Conservation (phyloP, 2,113 vertebrate genomes). For the Dicaeum eximium region DNA sequence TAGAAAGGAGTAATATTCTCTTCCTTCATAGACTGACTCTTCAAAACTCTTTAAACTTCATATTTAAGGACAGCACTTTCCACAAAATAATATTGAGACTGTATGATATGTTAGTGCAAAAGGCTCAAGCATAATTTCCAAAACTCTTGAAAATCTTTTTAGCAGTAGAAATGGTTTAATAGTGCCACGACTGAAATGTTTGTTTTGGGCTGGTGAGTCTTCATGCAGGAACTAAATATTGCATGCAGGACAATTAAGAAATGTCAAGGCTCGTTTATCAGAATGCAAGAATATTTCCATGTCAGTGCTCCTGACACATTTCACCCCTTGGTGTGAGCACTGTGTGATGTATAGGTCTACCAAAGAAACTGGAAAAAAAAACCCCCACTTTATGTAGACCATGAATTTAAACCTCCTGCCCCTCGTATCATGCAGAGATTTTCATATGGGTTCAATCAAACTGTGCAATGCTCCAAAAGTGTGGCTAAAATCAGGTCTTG, state of each 20-base stretch:
- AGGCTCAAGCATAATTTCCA: not conserved
- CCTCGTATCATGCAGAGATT: not conserved
- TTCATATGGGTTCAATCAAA: slow-evolving; percentile 55
- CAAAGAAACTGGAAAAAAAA: not conserved
- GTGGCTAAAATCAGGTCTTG: slow-evolving; percentile 31
- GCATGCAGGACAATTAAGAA: not conserved
- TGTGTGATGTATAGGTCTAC: not conserved
- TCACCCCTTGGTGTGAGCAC: not conserved
- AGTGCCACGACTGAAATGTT: not conserved
- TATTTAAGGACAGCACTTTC: not conserved
- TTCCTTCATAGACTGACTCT: not conserved
- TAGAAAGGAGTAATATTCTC: not conserved
- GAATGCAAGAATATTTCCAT: not conserved
- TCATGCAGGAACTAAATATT: not conserved
- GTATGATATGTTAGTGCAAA: not conserved
- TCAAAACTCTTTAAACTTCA: not conserved
- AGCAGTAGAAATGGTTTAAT: not conserved
- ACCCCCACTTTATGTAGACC: not conserved
- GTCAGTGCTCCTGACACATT: not conserved
- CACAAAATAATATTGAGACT: not conserved
- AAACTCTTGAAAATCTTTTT: not conserved
- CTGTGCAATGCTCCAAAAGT: not conserved
- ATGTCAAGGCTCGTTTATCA: not conserved
- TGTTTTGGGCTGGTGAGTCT: not conserved
- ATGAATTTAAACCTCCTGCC: slow-evolving; percentile 2